phyloP scores from a whole-genome alignment of 2,888 invertebrate species.

The Eumerus sabulonum region DNA sequence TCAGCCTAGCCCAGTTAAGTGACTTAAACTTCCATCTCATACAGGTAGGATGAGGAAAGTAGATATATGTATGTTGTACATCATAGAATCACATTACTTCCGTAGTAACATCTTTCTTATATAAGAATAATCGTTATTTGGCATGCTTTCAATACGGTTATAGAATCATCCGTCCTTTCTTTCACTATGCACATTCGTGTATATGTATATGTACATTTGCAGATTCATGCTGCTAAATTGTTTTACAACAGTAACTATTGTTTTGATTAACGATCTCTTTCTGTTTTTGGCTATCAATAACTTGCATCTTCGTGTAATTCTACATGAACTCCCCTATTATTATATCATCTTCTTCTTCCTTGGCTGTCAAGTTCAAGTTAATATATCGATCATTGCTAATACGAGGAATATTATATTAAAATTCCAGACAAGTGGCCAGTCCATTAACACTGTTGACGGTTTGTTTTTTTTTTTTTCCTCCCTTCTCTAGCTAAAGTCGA shows the following conservation, averaged over 20 bases:
- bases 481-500: slow-evolving; percentile 19
- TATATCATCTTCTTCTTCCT: slow-evolving; percentile 56
- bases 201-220: too few species aligned
- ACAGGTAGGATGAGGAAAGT: slow-evolving; percentile 43
- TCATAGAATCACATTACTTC: slow-evolving; percentile 43
- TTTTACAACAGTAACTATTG: slow-evolving; percentile 51
- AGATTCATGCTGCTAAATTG: slow-evolving; percentile 1
- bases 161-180: slow-evolving; percentile 2
- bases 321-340: slow-evolving; percentile 40
- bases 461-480: slow-evolving; percentile 6
- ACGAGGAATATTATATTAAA: slow-evolving; percentile 49
- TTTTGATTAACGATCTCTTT: slow-evolving; percentile 62
- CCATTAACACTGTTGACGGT: slow-evolving; percentile 43
- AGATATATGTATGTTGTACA: slow-evolving; percentile 20
- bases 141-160: slow-evolving; percentile 56
- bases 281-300: slow-evolving; percentile 61
- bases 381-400: slow-evolving; percentile 53
- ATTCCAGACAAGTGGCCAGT: slow-evolving; percentile 59
- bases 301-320: slow-evolving; percentile 62
- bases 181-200: too few species aligned
- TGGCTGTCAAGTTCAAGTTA: slow-evolving; percentile 49
- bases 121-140: slow-evolving; percentile 65
- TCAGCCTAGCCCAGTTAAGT: slow-evolving; percentile 45
- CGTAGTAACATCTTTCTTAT: slow-evolving; percentile 45
- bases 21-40: slow-evolving; percentile 35